These are phyloP conservation scores for Torymus tubicola DNA, from an alignment of 2,888 invertebrate species.

Conservation along the genomic window DNA sequence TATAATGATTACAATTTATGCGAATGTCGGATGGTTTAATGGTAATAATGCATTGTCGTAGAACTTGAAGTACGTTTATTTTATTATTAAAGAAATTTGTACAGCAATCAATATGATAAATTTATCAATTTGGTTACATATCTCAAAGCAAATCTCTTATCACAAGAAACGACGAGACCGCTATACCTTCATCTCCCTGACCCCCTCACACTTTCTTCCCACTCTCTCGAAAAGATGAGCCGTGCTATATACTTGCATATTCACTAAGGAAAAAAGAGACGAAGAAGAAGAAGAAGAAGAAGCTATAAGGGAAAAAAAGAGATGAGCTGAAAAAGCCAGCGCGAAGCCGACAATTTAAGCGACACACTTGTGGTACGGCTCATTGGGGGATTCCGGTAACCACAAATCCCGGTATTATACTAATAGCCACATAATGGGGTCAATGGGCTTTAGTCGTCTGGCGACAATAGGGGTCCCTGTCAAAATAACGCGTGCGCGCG, in stretches of 20 bases:
- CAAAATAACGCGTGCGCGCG: conserved; percentile 69
- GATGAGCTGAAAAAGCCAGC: conserved; percentile 21
- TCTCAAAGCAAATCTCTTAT: conserved; percentile 54
- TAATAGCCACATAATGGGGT: conserved; percentile 76
- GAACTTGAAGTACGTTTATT: no score
- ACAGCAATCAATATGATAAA: no score
- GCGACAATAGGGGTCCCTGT: conserved; percentile 75
- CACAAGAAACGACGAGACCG: background rate
- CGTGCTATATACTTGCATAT: background rate
- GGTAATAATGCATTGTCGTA: no score
- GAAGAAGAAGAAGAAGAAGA: background rate
- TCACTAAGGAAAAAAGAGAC: background rate
- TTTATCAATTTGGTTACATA: conserved; percentile 5
- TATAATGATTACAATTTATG: no score
- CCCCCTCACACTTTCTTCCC: no score
- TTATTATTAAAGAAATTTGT: no score
- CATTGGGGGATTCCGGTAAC: conserved; percentile 61
- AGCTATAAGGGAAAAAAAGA: background rate
- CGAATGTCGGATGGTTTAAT: no score
- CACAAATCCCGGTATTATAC: conserved; percentile 75
- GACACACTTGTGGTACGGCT: conserved; percentile 8
- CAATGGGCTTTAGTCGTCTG: conserved; percentile 73
- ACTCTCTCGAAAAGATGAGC: no score
- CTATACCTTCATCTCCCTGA: background rate
- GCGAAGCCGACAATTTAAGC: conserved; percentile 59